Conservation (phyloP, 1,140 invertebrate genomes). For the Macrosteles quadrilineatus region DNA sequence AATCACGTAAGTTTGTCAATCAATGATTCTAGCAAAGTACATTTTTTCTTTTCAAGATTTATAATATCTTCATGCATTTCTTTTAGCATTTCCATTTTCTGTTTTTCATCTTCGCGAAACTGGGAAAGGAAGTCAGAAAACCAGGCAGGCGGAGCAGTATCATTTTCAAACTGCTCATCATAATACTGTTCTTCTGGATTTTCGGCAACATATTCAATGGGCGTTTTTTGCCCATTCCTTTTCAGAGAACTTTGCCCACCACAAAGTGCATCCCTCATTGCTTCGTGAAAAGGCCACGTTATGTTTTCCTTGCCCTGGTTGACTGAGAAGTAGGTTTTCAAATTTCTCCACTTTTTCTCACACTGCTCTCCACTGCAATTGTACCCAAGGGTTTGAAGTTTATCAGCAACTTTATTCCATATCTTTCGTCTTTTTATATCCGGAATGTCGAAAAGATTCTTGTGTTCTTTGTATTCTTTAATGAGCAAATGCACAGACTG, state of each 20-base stretch:
- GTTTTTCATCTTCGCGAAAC: neutral
- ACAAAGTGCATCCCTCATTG: neutral
- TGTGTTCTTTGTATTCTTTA: neutral
- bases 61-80: constrained; percentile 3
- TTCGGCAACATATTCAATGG: too few relatives aligned
- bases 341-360: constrained; percentile 9
- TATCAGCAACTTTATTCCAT: neutral
- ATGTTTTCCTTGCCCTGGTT: neutral
- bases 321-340: neutral
- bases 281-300: neutral
- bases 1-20: constrained; percentile 1
- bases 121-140: neutral
- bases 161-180: neutral
- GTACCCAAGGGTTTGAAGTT: neutral
- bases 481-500: constrained; percentile 1
- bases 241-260: neutral
- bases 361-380: neutral
- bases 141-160: neutral
- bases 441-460: neutral
- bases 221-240: too few relatives aligned
- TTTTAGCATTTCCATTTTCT: constrained; percentile 10
- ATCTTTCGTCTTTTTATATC: neutral
- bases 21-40: neutral
- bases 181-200: too few relatives aligned
- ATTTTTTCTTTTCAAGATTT: neutral